These are phyloP conservation scores for Tor tambroides DNA, from an alignment of 2,113 vertebrate genomes.

Conservation along the genomic window DNA sequence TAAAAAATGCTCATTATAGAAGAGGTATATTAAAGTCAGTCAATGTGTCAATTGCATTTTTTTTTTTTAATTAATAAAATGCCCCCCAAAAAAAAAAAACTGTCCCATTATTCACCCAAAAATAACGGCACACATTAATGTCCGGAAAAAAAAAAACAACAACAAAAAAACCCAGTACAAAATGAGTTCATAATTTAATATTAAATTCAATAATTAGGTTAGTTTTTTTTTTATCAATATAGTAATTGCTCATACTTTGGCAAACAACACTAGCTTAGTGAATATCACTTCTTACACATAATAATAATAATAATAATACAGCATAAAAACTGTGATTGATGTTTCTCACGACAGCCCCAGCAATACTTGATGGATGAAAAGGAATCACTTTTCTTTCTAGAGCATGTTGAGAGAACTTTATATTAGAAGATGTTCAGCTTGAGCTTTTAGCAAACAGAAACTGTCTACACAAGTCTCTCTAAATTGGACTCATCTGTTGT, in stretches of 20 bases:
- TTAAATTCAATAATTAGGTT: too few species aligned
- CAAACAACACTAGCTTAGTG: background rate
- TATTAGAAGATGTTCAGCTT: background rate
- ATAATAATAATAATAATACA: background rate
- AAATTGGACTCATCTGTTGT: slow-evolving; percentile 21
- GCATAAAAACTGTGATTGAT: background rate
- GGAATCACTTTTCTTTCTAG: background rate
- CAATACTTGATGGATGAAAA: background rate
- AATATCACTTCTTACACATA: background rate
- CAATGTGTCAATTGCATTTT: background rate
- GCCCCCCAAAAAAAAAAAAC: background rate
- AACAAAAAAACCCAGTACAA: too few species aligned
- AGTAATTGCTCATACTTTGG: background rate
- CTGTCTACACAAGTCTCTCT: slow-evolving; percentile 5
- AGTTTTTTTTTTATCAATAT: background rate
- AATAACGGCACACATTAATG: background rate
- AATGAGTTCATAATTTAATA: background rate
- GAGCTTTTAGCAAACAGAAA: slow-evolving; percentile 34
- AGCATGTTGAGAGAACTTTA: background rate
- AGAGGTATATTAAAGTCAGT: background rate
- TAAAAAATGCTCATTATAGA: background rate
- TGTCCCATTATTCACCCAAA: background rate
- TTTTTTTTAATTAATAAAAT: background rate
- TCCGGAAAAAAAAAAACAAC: background rate
- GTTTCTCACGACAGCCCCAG: background rate